Conservation (phyloP, 2,797 vertebrate species). For the Melanotaenia parkinsoni region DNA sequence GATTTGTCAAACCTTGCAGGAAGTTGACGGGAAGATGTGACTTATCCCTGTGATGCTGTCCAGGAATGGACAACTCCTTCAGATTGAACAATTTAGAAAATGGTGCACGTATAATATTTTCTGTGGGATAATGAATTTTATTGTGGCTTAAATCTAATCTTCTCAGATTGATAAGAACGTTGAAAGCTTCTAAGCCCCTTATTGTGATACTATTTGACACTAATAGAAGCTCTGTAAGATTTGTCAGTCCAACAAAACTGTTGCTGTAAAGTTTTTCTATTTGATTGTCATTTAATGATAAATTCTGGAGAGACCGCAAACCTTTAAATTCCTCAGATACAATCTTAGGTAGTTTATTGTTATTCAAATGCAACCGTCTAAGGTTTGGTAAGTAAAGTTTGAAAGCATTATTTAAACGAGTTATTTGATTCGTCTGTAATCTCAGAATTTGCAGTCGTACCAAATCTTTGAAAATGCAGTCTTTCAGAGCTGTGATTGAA, state of each 20-base stretch:
- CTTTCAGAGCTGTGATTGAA: conserved; percentile 44
- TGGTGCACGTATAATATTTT: conserved; percentile 35
- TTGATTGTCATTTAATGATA: conserved; percentile 69
- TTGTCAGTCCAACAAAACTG: conserved; percentile 60
- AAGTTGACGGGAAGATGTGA: conserved; percentile 68
- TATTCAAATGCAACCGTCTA: conserved; percentile 46
- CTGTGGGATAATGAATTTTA: conserved; percentile 17
- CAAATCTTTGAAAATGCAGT: conserved; percentile 66
- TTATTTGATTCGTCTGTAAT: conserved; percentile 62
- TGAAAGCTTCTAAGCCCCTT: conserved; percentile 38
- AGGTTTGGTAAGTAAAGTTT: conserved; percentile 58
- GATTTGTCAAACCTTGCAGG: conserved; percentile 72
- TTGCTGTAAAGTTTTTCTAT: conserved; percentile 24
- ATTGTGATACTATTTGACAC: conserved; percentile 50
- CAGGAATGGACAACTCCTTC: conserved; percentile 47
- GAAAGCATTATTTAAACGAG: conserved; percentile 54
- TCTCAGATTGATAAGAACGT: conserved; percentile 58
- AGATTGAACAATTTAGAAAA: conserved; percentile 69
- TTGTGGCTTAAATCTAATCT: conserved; percentile 72
- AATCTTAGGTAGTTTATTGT: conserved; percentile 60
- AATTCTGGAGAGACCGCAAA: conserved; percentile 47
- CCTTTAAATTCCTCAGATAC: conserved; percentile 35
- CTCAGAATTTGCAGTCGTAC: conserved; percentile 54
- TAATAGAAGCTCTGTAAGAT: conserved; percentile 54
- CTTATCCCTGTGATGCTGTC: conserved; percentile 55